These are phyloP conservation scores for Eugnorisma glareosa DNA, from an alignment of 2,888 invertebrate species.

Conservation along the genomic window DNA sequence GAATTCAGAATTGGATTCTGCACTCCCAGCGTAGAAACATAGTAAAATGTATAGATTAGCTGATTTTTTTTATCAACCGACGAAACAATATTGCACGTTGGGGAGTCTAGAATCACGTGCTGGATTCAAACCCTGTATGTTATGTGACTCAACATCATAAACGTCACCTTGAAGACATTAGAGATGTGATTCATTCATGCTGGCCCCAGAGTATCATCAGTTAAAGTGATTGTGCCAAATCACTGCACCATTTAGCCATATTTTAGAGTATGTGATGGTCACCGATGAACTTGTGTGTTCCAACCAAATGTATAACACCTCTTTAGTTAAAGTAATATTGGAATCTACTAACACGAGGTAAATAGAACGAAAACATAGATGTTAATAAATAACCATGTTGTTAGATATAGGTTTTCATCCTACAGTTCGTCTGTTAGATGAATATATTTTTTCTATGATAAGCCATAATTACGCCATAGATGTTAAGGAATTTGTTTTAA, in stretches of 20 bases:
- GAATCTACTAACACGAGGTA: not conserved
- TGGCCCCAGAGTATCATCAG: not conserved
- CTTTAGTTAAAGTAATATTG: not conserved
- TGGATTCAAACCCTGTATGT: not conserved
- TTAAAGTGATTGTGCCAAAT: not conserved
- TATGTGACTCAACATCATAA: not conserved
- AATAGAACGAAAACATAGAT: conserved; percentile 9
- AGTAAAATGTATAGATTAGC: not conserved
- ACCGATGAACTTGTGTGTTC: not conserved
- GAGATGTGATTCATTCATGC: not conserved
- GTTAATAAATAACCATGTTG: conserved; percentile 11
- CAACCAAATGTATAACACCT: not conserved
- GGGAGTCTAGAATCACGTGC: not conserved
- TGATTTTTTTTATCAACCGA: not conserved
- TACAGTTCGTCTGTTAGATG: conserved; percentile 14
- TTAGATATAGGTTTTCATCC: not conserved
- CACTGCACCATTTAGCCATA: not conserved
- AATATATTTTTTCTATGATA: conserved; percentile 9
- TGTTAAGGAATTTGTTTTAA: conserved; percentile 23
- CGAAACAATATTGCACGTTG: not conserved
- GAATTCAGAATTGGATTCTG: not conserved
- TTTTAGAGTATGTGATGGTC: not conserved
- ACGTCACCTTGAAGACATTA: not conserved
- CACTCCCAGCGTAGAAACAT: not conserved
- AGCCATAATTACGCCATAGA: conserved; percentile 18